Evolutionary conservation across 2,113 vertebrate genomes (phyloP), one percentile per base, ranked within the genome.

Genomic region (Leiothrix lutea): DNA sequence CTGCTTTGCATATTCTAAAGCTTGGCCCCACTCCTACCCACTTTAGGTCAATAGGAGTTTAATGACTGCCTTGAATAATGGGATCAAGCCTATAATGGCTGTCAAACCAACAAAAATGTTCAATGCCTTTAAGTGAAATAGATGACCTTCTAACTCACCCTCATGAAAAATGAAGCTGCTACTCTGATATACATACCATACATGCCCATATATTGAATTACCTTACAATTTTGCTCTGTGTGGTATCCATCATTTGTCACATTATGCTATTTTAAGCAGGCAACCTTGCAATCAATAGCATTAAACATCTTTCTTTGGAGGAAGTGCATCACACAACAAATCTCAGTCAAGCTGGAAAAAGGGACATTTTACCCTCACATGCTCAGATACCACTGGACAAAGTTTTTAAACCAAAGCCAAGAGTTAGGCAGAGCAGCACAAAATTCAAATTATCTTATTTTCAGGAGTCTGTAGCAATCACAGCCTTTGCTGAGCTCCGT

Each of bases 241-340:
- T 74, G 74, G 64, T 60, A 91, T 94, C 85, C 60, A 89, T 96
- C 91, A 94, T 74, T 82, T 96, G 95, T 95, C 94, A 93, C 86
- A 87, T 95, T 96, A 96, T 4, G 12, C 36, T 94, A 93, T 88
- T 95, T 92, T 97, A 94, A 94, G 82, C 88, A 90, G 85, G 72
- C 74, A 94, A 75, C 80, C 83, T 96, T 92, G 75, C 82, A 95
- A 93, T 96, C 91, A 96, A 92, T 96, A 95, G 50, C 44, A n/a
- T 91, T 95, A 94, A 96, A 89, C 66, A 87, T 82, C 92, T 90
- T 93, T 90, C 80, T 95, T 82, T 45, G 40, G 74, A 94, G 62
- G 73, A 90, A 87, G 48, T 95, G 47, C 51, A 72, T 86, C 91
- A 36, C 42, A 85, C 33, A 78, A 90, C 88, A 57, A 78, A 93